Evolutionary conservation across 2,888 invertebrate species (phyloP).

Genomic region (Acleris emargana): DNA sequence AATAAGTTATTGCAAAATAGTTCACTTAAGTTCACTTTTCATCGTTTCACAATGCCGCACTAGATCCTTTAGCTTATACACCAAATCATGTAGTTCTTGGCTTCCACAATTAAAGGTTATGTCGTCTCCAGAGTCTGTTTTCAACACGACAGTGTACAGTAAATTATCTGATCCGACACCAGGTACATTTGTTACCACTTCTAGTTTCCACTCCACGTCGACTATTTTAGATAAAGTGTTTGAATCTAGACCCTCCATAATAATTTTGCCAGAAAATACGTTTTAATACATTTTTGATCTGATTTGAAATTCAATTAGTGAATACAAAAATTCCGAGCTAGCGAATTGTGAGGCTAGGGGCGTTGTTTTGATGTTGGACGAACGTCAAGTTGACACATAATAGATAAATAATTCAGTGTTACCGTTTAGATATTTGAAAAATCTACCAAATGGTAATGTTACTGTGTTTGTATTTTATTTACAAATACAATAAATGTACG

Average conservation of each 20-base stretch:
- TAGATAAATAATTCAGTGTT: background rate
- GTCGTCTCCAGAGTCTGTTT: slow-evolving; percentile 70
- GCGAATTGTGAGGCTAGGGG: too few species aligned
- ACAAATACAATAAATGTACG: too few species aligned
- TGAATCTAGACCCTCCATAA: slow-evolving; percentile 43
- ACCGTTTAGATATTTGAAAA: slow-evolving; percentile 16
- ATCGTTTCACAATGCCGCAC: slow-evolving; percentile 85
- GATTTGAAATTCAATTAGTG: background rate
- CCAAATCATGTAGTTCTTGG: slow-evolving; percentile 86
- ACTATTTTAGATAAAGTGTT: slow-evolving; percentile 78
- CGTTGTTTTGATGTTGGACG: too few species aligned
- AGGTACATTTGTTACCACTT: slow-evolving; percentile 74
- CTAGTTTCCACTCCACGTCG: slow-evolving; percentile 85
- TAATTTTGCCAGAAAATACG: background rate
- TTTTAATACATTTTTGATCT: background rate
- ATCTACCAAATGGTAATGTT: slow-evolving; percentile 27
- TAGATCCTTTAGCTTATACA: slow-evolving; percentile 86
- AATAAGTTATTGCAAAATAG: background rate
- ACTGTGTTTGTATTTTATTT: background rate
- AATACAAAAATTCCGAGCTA: too few species aligned
- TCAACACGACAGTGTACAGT: slow-evolving; percentile 71
- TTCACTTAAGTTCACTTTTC: slow-evolving; percentile 61
- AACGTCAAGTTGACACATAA: too few species aligned
- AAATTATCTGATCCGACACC: slow-evolving; percentile 72
- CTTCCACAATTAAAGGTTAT: slow-evolving; percentile 85